A percentile compares a stretch with the other conserved stretches of the same genome.
These are phyloP conservation scores for Penaeus japonicus DNA, from an alignment of 1,140 invertebrate species.

Conservation along the genomic window DNA sequence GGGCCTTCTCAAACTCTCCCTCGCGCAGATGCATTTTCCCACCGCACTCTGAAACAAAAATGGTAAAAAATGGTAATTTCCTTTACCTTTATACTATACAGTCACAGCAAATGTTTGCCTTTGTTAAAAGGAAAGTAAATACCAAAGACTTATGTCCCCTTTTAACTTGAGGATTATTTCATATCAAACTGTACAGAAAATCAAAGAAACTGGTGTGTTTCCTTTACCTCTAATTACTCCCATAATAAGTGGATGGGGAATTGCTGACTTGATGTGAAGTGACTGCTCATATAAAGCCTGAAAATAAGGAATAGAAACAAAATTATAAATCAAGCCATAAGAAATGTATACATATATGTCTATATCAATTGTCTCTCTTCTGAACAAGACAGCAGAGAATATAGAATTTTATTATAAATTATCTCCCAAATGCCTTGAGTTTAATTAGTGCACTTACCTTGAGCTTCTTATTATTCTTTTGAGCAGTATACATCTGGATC, in stretches of 20 bases:
- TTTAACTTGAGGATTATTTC: no score
- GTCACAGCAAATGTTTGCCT: no score
- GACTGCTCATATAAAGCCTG: conserved; percentile 96
- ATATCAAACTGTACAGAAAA: no score
- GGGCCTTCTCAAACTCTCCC: conserved; percentile 98
- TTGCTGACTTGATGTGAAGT: conserved; percentile 98
- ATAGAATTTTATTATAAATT: background rate
- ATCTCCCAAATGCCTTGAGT: background rate
- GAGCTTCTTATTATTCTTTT: conserved; percentile 99
- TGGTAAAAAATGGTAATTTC: conserved; percentile 19
- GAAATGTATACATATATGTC: background rate
- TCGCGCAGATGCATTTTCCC: conserved; percentile 99
- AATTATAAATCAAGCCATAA: background rate
- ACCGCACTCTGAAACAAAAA: conserved; percentile 82
- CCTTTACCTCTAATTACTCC: conserved; percentile 92
- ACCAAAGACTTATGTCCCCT: no score
- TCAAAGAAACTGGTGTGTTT: no score
- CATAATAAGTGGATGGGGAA: conserved; percentile 99
- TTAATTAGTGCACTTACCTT: conserved; percentile 69
- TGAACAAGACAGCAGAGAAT: background rate
- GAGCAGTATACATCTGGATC: conserved; percentile 99
- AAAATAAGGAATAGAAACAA: conserved; percentile 45
- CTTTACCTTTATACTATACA: no score
- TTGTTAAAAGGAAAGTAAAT: no score
- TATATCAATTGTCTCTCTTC: background rate